Evolutionary conservation across 2,113 vertebrate genomes (phyloP), one percentile per base, ranked within the genome.

Genomic region (Podarcis cretensis): DNA sequence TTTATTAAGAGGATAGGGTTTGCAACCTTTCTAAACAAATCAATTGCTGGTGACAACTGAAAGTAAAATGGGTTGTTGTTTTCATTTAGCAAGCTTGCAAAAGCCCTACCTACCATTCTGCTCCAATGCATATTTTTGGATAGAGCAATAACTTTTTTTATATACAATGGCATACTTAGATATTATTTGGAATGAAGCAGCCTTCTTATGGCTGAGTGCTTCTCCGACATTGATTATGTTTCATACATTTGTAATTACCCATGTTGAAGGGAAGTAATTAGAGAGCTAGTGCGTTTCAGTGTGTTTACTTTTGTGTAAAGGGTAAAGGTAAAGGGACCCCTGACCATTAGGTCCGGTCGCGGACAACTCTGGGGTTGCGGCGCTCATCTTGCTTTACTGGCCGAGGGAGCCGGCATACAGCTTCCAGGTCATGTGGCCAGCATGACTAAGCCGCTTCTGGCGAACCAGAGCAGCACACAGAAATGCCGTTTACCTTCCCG

Each of bases 11-110:
- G 81, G 84, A 65, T 0, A 0, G 14, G 43, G 1, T 54, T 35
- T 68, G 30, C 1, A 1, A 84, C 93, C 91, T 18, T 90, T 92
- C 2, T 65, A 37, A 57, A 85, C 74, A 71, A 89, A n/a, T 89
- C 78, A 81, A 3, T 23, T 8, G 1, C 90, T 37, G 87, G 12
- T 35, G 71, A 74, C 59, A 83, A 1, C 76, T 20, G 85, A n/a
- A 18, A 40, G 73, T 43, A 80, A 84, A 27, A 18, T 74, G 14
- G 32, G 18, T 74, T 16, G 18, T n/a, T 57, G 81, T 59, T 92
- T 69, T 81, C 77, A 6, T 54, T 82, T 85, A 77, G 4, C 76
- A 68, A 40, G 68, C 87, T 82, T 23, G 80, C 87, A 37, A 83
- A 23, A 18, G 77, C 66, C 43, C 40, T 75, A 80, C 76, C 30